Percentiles rank a stretch among this genome's conserved stretches.
Evolutionary conservation across 35 echinoderm and acorn worm genomes (phyloP).

Genomic region (Lytechinus variegatus): DNA sequence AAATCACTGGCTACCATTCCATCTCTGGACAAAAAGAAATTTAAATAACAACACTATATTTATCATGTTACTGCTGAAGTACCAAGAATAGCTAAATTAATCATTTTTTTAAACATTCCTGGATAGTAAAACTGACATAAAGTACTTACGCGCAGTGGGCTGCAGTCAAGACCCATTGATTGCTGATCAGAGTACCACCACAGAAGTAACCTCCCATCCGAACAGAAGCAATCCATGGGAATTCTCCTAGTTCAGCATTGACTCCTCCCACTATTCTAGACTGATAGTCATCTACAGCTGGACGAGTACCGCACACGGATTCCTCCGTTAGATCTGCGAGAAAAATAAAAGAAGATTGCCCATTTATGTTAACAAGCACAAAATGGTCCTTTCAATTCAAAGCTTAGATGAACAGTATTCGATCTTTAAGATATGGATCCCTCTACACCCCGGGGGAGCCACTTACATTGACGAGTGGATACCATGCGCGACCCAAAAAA

Average conservation of each 20-base stretch:
- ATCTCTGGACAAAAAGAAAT: background rate
- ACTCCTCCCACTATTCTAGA: conserved; percentile 58
- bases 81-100: no score
- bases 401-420: no score
- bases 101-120: no score
- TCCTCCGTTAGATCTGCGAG: background rate
- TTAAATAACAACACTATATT: background rate
- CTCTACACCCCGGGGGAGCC: no score
- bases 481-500: no score
- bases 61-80: no score
- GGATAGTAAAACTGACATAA: no score
- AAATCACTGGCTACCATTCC: background rate
- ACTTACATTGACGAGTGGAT: no score
- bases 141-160: conserved; percentile 46
- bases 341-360: no score
- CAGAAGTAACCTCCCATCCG: background rate
- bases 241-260: conserved; percentile 49
- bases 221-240: conserved; percentile 53
- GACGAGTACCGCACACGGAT: conserved; percentile 24
- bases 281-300: conserved; percentile 26
- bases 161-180: conserved; percentile 63
- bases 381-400: no score
- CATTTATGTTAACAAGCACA: no score
- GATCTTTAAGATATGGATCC: no score
- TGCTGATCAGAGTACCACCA: conserved; percentile 44